These are phyloP conservation scores for Sorex maritimensis DNA, from an alignment of 2,797 vertebrate genomes.

Conservation along the genomic window DNA sequence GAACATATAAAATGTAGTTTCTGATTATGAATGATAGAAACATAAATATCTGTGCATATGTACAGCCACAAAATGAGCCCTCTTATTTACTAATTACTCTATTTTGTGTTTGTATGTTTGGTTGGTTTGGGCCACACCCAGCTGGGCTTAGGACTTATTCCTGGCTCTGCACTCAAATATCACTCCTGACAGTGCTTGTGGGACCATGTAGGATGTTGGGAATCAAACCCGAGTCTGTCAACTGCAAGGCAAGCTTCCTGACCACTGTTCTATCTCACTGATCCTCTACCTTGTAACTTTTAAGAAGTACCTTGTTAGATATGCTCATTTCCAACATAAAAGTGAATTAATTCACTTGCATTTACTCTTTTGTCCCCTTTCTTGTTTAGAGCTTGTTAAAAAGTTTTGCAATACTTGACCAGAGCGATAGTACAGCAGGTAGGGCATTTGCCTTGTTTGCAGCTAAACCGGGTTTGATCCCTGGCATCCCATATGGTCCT, in stretches of 20 bases:
- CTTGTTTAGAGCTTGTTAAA: neutral
- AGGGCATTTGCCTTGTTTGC: no score
- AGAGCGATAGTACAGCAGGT: no score
- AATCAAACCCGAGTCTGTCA: neutral
- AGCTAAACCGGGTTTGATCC: no score
- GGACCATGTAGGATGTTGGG: no score
- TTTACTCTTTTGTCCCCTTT: neutral
- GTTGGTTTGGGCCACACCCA: no score
- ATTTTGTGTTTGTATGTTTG: neutral
- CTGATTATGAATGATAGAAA: constrained; percentile 1
- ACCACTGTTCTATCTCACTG: neutral
- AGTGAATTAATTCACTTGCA: neutral
- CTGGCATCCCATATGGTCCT: no score
- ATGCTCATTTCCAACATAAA: neutral
- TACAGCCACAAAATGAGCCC: neutral
- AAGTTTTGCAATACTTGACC: neutral
- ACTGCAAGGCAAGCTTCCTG: neutral
- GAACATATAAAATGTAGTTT: neutral
- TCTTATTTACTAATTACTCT: neutral
- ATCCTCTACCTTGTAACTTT: neutral
- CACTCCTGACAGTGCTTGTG: no score
- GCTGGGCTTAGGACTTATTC: no score
- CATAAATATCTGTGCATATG: neutral
- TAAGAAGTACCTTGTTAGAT: neutral
- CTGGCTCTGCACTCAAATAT: no score